Conservation (phyloP, 2,797 vertebrate species). For the Leuciscus waleckii region DNA sequence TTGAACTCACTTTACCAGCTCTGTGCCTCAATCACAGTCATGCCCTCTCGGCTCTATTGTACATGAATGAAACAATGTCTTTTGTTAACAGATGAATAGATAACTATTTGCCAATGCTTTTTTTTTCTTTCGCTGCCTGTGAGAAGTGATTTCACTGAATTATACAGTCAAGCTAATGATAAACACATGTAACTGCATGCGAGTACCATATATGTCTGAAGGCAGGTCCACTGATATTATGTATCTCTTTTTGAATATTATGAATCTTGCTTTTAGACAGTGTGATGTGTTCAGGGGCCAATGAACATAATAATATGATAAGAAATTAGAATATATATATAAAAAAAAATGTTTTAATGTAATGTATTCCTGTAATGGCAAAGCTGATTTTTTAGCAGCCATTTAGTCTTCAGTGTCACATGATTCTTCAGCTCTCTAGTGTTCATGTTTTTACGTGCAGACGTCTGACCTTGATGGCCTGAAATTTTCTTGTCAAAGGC, state of each 20-base stretch:
- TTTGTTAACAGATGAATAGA: slow-evolving; percentile 46
- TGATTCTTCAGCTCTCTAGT: no score
- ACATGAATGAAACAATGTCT: slow-evolving; percentile 17
- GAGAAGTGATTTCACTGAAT: not conserved
- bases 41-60: slow-evolving; percentile 17
- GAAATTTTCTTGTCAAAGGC: not conserved
- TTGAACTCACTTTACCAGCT: slow-evolving; percentile 28
- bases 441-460: not conserved
- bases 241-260: not conserved
- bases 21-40: slow-evolving; percentile 23
- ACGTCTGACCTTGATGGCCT: not conserved
- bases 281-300: not conserved
- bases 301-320: not conserved
- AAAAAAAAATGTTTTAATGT: not conserved
- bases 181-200: not conserved
- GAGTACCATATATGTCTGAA: not conserved
- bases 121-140: not conserved
- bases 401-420: not conserved
- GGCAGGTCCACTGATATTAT: not conserved
- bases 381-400: not conserved
- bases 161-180: slow-evolving; percentile 5
- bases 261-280: not conserved
- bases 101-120: slow-evolving; percentile 5
- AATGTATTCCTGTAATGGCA: not conserved
- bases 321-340: no score